Base-by-base conservation (phyloP, 1,140 invertebrate species). In the Musca vetustissima region DNA sequence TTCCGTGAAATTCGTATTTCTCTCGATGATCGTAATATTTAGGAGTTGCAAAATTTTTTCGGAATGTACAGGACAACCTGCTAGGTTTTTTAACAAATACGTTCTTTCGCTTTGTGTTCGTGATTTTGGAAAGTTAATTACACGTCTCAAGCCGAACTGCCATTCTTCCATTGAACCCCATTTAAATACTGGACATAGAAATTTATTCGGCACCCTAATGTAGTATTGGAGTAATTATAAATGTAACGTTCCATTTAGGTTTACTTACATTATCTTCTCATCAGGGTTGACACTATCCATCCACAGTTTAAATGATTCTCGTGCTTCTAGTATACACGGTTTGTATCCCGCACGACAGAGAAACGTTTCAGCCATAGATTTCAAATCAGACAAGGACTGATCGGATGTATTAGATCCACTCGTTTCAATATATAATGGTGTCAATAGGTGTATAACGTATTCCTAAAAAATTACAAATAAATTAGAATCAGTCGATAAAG, bases 141-240 rank as follows among this genome's bases (percentile, higher is more conserved):
- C 86, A 15, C 90, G 84, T 68, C 92, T 85, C 0, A 93, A 83
- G 67, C 90, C 91, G 74, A 92, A 92, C 71, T 92, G 86, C 91
- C 91, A 93, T 81, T 93, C 91, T 32, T 91, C 87, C 68, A 85
- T 83, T 0, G 89, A 87, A 0, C 91, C 91, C 87, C 89, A 92
- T 80, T 89, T 89, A 73, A 92, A 92, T 2, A 93, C 89, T 6
- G 91, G 89, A 67, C 91, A 92, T 49, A 92, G 87, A 74, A 87
- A 91, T 75, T 89, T 87, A 75, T 89, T 90, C 11, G 88, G 85
- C 47, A 92, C 86, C 4, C 91, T 93, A 72, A n/a, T n/a, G n/a
- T n/a, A n/a, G n/a, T n/a, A n/a, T n/a, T 24, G 84, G 36, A 28
- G 59, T 32, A 64, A 0, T 15, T 25, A n/a, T 13, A 64, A n/a